These are phyloP conservation scores for Hippocampus kuda DNA, from an alignment of 2,797 vertebrate species.

Conservation along the genomic window DNA sequence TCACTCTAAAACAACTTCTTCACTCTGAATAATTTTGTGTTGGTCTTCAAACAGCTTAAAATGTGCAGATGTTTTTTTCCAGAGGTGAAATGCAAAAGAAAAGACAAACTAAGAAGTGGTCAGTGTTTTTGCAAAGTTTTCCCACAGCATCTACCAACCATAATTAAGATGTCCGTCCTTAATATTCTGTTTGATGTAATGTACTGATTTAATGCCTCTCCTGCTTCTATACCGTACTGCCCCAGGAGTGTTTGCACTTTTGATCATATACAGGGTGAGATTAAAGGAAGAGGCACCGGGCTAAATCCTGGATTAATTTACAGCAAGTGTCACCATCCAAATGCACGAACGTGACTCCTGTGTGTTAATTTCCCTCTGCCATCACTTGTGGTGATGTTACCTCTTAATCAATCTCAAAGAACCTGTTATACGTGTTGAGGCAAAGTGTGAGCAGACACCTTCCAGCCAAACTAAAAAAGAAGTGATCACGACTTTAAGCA, in stretches of 20 bases:
- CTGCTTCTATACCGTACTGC: slow-evolving; percentile 33
- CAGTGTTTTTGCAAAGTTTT: background rate
- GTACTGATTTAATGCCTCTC: slow-evolving; percentile 37
- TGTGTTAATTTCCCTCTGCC: background rate
- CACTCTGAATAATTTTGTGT: slow-evolving; percentile 15
- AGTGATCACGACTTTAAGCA: background rate
- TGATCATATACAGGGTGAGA: slow-evolving; percentile 46
- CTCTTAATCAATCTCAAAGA: background rate
- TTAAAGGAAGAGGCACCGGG: slow-evolving; percentile 39
- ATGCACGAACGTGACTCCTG: background rate
- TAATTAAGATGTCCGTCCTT: slow-evolving; percentile 50
- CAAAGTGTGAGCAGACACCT: background rate
- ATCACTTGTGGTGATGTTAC: background rate
- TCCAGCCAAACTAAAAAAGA: background rate
- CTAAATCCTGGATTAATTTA: slow-evolving; percentile 38
- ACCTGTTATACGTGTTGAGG: background rate
- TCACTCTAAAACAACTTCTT: slow-evolving; percentile 13
- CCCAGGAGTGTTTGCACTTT: slow-evolving; percentile 39
- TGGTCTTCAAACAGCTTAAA: slow-evolving; percentile 27
- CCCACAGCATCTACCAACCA: slow-evolving; percentile 26
- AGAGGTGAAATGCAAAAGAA: background rate
- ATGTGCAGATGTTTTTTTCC: background rate
- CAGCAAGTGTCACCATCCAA: slow-evolving; percentile 16
- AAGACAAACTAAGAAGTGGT: background rate
- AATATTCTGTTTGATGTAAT: slow-evolving; percentile 66